Evolutionary conservation across 2,797 vertebrate species (phyloP).

Genomic region (Aplochiton taeniatus): DNA sequence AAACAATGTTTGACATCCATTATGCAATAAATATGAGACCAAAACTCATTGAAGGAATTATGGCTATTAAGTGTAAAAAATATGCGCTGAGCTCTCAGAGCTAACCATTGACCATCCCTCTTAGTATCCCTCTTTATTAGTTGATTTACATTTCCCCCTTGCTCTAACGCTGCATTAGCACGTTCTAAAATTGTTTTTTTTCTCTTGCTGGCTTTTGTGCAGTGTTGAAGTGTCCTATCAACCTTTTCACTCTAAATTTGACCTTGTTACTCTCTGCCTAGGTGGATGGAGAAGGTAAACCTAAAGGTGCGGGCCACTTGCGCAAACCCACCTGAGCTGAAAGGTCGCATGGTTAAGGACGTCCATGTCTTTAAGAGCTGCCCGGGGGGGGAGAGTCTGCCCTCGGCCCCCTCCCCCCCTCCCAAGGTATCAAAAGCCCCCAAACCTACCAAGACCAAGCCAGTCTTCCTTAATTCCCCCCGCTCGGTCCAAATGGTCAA

Average conservation of each 20-base stretch:
- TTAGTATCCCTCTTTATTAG: too few relatives aligned
- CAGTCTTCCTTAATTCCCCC: conserved; percentile 49
- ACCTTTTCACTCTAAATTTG: not conserved
- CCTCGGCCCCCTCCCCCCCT: conserved; percentile 26
- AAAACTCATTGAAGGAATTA: too few relatives aligned
- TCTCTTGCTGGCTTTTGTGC: too few relatives aligned
- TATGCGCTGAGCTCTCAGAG: too few relatives aligned
- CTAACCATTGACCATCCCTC: too few relatives aligned
- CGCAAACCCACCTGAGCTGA: conserved; percentile 78
- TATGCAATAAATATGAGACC: too few relatives aligned
- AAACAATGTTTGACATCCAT: too few relatives aligned
- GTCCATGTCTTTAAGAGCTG: conserved; percentile 83
- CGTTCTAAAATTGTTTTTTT: too few relatives aligned
- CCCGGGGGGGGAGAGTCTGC: conserved; percentile 69
- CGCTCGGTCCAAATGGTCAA: conserved; percentile 55
- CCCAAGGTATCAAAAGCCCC: conserved; percentile 55
- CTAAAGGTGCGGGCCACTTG: conserved; percentile 86
- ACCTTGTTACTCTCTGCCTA: conserved; percentile 42
- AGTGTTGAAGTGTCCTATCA: too few relatives aligned
- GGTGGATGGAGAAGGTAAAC: conserved; percentile 91
- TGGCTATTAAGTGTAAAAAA: too few relatives aligned
- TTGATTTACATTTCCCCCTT: too few relatives aligned
- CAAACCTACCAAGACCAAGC: conserved; percentile 67
- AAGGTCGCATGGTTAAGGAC: conserved; percentile 81
- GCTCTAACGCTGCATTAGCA: too few relatives aligned